Evolutionary conservation across 2,888 invertebrate species (phyloP), one percentile per base, ranked within the genome.

Genomic region (Leucozona laternaria): DNA sequence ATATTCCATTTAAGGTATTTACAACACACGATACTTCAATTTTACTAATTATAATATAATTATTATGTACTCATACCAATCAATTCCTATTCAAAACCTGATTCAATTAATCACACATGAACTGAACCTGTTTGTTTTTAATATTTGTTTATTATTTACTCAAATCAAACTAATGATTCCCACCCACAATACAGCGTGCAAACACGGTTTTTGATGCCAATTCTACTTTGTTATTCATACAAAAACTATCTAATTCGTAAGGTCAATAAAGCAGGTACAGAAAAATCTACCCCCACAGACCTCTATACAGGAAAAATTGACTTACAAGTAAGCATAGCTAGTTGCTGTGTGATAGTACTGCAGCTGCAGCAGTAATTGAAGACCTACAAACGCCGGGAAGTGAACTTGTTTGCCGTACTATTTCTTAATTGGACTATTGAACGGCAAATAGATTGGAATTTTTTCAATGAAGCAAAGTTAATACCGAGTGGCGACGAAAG

Each of bases 361-460:
- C 25, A 60, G 55, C 31, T 62, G 37, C 25, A 60, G 5, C 53
- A 60, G 34, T 72, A 73, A 79, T 72, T 79, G 79, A 79, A 73
- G 79, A 73, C 72, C 64, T 58, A 79, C 79, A 79, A 79, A 58
- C 31, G 71, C 50, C 6, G 45, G 48, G 25, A 50, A 79, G 50
- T 58, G 45, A 57, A 58, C 40, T 72, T 66, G 66, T 48, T 66
- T 37, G 50, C n/a, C 66, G 20, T 45, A 11, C 57, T 17, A 70
- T 31, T 25, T 43, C 43, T 53, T 73, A 72, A 83, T 78, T 83
- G 72, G 31, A 60, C 64, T 73, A 62, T 82, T 78, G 62, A 55
- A 73, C 72, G 72, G 60, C 34, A 78, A 78, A 68, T 78, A 68
- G 50, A 77, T 77, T 57, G 71, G 57, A 82, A 82, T 77, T 72